Percentiles rank a stretch among this genome's conserved stretches.
Evolutionary conservation across 2,113 vertebrate species (phyloP).

Genomic region (Miniopterus natalensis): DNA sequence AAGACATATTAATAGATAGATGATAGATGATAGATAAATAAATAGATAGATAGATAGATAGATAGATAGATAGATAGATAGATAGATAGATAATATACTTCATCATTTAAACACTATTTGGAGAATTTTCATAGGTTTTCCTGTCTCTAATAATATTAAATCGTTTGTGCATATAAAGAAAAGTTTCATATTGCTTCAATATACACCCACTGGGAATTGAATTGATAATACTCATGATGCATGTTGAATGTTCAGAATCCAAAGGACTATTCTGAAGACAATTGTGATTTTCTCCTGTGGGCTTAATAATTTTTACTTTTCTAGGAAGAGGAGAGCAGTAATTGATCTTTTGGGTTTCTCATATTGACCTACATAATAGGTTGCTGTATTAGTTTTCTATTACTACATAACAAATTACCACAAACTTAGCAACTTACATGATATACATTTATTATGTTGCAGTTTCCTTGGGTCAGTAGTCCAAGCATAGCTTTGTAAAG

Average conservation of each 20-base stretch:
- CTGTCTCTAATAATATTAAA: background rate
- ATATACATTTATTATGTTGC: background rate
- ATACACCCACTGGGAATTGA: background rate
- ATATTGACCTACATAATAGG: background rate
- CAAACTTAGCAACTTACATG: background rate
- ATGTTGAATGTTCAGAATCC: background rate
- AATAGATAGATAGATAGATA: no score
- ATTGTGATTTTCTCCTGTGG: background rate
- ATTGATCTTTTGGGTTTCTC: background rate
- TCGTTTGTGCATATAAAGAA: background rate
- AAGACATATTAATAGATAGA: no score
- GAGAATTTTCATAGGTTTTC: background rate
- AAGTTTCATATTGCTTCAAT: background rate
- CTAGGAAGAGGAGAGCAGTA: background rate
- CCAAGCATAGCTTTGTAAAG: background rate
- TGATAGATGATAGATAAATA: no score
- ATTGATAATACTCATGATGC: background rate
- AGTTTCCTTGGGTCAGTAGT: background rate
- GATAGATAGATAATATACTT: background rate
- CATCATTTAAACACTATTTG: background rate
- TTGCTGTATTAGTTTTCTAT: background rate
- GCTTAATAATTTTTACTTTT: background rate
- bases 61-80: no score
- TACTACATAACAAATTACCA: background rate
- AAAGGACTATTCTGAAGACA: background rate